A percentile compares a stretch with the other conserved stretches of the same genome.
These are phyloP conservation scores for Uria lomvia DNA, from an alignment of 2,113 vertebrate species.

Conservation along the genomic window DNA sequence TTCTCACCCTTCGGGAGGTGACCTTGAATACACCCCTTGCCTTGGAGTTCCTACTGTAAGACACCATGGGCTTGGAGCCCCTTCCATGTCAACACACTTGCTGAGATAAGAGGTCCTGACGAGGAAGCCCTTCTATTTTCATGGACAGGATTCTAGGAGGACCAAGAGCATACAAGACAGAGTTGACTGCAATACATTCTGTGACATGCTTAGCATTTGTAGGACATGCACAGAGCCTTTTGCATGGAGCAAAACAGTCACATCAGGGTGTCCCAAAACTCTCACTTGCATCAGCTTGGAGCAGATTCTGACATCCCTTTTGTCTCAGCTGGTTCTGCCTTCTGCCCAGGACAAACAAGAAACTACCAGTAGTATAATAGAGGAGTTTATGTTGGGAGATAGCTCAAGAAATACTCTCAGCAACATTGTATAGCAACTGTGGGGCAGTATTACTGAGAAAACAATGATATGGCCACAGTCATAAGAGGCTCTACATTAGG, in stretches of 20 bases:
- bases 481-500: neutral
- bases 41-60: neutral
- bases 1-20: neutral
- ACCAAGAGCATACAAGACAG: neutral
- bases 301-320: neutral
- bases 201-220: neutral
- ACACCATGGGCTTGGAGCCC: neutral
- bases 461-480: neutral
- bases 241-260: neutral
- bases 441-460: neutral
- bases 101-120: neutral
- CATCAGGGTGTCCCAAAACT: fast-evolving
- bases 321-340: neutral
- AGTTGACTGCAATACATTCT: neutral
- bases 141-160: neutral
- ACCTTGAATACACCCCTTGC: neutral
- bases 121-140: neutral
- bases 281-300: neutral
- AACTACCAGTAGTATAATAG: neutral
- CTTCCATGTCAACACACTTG: neutral
- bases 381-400: neutral
- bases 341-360: neutral
- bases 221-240: neutral
- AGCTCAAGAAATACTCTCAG: neutral
- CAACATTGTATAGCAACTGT: neutral